Evolutionary conservation across 2,888 invertebrate genomes (phyloP).

Genomic region (Actias luna): DNA sequence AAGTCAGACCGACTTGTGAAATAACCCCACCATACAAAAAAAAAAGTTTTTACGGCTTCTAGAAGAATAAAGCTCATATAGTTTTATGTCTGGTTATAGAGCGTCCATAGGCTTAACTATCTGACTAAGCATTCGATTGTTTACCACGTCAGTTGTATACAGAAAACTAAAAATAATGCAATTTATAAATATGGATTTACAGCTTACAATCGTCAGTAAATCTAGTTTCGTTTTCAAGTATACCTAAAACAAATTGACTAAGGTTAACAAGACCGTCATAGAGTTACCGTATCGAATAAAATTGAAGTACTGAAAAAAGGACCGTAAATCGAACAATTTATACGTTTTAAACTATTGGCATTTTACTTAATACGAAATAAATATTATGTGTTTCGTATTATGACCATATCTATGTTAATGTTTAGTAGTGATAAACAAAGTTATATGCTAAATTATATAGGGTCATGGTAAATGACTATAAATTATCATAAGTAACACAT

Average conservation of each 20-base stretch:
- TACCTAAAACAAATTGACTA: neutral
- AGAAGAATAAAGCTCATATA: too few relatives aligned
- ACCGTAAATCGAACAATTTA: too few relatives aligned
- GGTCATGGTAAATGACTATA: neutral
- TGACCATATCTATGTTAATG: neutral
- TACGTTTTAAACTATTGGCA: too few relatives aligned
- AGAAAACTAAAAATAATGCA: neutral
- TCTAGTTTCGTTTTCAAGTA: neutral
- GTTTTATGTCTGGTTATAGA: too few relatives aligned
- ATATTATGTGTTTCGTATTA: neutral
- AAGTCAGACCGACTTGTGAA: too few relatives aligned
- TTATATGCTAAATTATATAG: neutral
- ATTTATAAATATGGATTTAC: neutral
- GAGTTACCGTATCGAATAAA: too few relatives aligned
- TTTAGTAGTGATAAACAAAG: neutral
- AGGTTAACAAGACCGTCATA: neutral
- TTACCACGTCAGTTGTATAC: too few relatives aligned
- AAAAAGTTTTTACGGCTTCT: too few relatives aligned
- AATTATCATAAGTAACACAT: constrained; percentile 3
- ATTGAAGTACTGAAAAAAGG: too few relatives aligned
- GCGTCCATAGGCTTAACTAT: too few relatives aligned
- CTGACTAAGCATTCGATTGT: too few relatives aligned
- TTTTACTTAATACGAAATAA: neutral
- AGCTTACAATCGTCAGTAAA: neutral
- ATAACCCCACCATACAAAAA: too few relatives aligned